These are phyloP conservation scores for Nansenia antarctica DNA, from an alignment of 2,113 vertebrate species.

Conservation along the genomic window DNA sequence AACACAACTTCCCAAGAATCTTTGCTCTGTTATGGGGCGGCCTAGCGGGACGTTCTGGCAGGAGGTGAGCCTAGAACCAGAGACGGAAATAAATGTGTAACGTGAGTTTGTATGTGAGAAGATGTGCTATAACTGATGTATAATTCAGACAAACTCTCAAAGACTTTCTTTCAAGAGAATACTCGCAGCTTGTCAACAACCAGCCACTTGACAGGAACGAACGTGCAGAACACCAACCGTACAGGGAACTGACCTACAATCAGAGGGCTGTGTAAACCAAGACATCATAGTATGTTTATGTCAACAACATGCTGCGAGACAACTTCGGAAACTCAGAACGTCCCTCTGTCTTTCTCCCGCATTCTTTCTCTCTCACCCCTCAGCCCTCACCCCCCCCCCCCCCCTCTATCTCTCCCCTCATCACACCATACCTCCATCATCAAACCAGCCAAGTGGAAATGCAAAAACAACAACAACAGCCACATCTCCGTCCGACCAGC, in stretches of 20 bases:
- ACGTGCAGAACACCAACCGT: slow-evolving; percentile 12
- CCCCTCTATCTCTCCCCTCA: neutral
- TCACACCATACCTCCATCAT: neutral
- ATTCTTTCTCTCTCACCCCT: neutral
- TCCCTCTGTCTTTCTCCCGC: neutral
- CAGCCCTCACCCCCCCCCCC: neutral
- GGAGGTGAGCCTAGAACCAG: neutral
- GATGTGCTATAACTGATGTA: slow-evolving; percentile 15
- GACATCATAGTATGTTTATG: slow-evolving; percentile 25
- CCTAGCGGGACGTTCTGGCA: neutral
- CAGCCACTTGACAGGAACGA: slow-evolving; percentile 42
- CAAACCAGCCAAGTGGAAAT: neutral
- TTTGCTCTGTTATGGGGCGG: slow-evolving; percentile 12
- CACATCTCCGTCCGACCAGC: slow-evolving; percentile 56
- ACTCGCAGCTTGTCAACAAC: slow-evolving; percentile 57
- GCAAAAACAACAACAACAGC: slow-evolving; percentile 41
- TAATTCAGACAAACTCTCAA: neutral
- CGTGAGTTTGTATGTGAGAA: neutral
- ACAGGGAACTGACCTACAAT: slow-evolving; percentile 38
- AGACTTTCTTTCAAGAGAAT: slow-evolving; percentile 43
- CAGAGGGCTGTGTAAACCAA: slow-evolving; percentile 33
- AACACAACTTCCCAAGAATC: slow-evolving; percentile 7
- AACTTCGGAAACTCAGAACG: too few species aligned
- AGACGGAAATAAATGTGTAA: neutral
- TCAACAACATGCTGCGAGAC: slow-evolving; percentile 28